phyloP scores from a whole-genome alignment of 2,113 vertebrate species.

The Limanda limanda region DNA sequence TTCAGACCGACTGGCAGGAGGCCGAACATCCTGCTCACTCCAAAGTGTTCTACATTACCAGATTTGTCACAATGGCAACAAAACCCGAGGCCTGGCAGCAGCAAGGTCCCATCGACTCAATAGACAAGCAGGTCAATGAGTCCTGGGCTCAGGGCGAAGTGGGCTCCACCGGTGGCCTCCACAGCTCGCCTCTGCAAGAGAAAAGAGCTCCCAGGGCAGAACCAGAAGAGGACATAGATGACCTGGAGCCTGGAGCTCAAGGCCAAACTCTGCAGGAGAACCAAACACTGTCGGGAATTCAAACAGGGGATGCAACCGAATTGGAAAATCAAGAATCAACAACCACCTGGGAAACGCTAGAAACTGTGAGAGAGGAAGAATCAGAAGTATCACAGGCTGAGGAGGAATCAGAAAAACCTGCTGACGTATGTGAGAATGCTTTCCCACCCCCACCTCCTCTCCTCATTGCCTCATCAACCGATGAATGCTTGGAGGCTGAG shows the following conservation, averaged over 20 bases:
- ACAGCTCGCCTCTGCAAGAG: slow-evolving; percentile 12
- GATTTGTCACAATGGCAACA: slow-evolving; percentile 64
- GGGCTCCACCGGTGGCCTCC: neutral
- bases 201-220: slow-evolving; percentile 52
- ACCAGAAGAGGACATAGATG: slow-evolving; percentile 58
- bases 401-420: slow-evolving; percentile 8
- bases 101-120: slow-evolving; percentile 35
- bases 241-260: slow-evolving; percentile 14
- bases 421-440: neutral
- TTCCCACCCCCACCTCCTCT: neutral
- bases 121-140: slow-evolving; percentile 42
- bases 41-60: slow-evolving; percentile 40
- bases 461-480: neutral
- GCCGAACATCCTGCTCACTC: slow-evolving; percentile 44
- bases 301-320: slow-evolving; percentile 26
- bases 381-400: neutral
- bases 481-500: slow-evolving; percentile 23
- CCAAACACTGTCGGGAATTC: neutral
- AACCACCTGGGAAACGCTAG: neutral
- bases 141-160: slow-evolving; percentile 25
- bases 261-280: neutral
- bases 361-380: slow-evolving; percentile 12
- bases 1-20: slow-evolving; percentile 45
- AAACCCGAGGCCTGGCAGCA: slow-evolving; percentile 46
- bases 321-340: slow-evolving; percentile 14